These are phyloP conservation scores for Enteromius anoplus DNA, from an alignment of 2,797 vertebrate species.

Conservation along the genomic window DNA sequence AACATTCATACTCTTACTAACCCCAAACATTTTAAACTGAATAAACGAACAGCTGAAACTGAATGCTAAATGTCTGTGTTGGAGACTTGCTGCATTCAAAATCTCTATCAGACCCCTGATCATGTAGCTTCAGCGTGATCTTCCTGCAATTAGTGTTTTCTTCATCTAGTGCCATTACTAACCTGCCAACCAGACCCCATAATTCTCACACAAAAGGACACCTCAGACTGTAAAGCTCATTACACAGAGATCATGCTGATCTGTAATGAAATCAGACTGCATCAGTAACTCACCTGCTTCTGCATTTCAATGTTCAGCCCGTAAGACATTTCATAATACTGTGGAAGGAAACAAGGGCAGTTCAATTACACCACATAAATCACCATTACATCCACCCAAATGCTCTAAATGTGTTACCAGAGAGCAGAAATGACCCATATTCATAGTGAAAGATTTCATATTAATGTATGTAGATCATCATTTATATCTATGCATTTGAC, in stretches of 20 bases:
- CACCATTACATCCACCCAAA: not conserved
- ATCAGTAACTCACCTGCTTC: constrained; percentile 79
- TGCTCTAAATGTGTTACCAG: not conserved
- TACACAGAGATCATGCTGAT: constrained; percentile 35
- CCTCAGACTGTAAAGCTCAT: constrained; percentile 29
- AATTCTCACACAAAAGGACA: not conserved
- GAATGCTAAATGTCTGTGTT: not conserved
- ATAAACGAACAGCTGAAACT: not conserved
- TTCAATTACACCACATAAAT: constrained; percentile 3
- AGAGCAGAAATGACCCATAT: not conserved
- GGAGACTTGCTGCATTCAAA: not conserved
- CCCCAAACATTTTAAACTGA: not conserved
- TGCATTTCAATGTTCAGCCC: constrained; percentile 91
- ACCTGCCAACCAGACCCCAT: not conserved
- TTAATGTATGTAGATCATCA: not conserved
- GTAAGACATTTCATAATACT: constrained; percentile 91
- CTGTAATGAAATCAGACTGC: constrained; percentile 14
- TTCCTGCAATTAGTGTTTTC: not conserved
- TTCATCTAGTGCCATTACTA: not conserved
- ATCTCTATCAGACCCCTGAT: not conserved
- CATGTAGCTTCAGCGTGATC: not conserved
- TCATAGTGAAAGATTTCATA: not conserved
- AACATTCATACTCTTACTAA: not conserved
- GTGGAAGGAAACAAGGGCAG: constrained; percentile 54
- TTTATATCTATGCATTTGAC: not conserved